phyloP scores from a whole-genome alignment of 2,888 invertebrate genomes.

The Stenotaenia linearis region DNA sequence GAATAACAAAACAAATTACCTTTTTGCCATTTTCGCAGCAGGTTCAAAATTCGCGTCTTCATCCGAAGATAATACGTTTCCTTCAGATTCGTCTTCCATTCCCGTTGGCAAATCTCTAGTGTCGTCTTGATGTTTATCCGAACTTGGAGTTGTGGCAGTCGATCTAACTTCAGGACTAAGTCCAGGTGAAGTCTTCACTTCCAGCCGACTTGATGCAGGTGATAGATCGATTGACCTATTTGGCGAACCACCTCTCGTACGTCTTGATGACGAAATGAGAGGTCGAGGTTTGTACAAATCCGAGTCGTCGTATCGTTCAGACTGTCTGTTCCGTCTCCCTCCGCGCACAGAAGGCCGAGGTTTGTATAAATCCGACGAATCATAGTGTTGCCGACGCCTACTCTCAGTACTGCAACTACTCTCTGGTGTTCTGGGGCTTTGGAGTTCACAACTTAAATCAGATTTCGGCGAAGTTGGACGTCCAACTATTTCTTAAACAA shows the following conservation, averaged over 20 bases:
- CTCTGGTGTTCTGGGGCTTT: neutral
- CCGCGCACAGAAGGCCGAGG: neutral
- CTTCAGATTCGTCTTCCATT: neutral
- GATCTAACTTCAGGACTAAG: neutral
- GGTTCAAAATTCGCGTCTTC: neutral
- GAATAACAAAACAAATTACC: neutral
- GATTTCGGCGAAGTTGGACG: conserved; percentile 6
- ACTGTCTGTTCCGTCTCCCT: neutral
- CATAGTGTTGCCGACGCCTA: neutral
- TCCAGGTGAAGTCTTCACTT: neutral
- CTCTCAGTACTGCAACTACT: neutral
- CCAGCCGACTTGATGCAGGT: neutral
- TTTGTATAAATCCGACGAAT: conserved; percentile 6
- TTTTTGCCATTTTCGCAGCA: neutral
- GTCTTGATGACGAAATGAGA: conserved; percentile 27
- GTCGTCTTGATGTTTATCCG: neutral
- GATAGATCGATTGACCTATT: neutral
- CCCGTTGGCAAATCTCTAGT: neutral
- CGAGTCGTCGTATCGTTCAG: conserved; percentile 62
- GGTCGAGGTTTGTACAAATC: conserved; percentile 67
- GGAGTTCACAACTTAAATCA: neutral
- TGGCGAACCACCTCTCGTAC: conserved; percentile 7
- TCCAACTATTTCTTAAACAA: neutral
- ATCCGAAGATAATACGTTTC: neutral
- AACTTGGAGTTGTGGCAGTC: neutral